A percentile compares a stretch with the other conserved stretches of the same genome.
phyloP scores from a whole-genome alignment of 2,888 invertebrate species.

The Exephanes ischioxanthus region DNA sequence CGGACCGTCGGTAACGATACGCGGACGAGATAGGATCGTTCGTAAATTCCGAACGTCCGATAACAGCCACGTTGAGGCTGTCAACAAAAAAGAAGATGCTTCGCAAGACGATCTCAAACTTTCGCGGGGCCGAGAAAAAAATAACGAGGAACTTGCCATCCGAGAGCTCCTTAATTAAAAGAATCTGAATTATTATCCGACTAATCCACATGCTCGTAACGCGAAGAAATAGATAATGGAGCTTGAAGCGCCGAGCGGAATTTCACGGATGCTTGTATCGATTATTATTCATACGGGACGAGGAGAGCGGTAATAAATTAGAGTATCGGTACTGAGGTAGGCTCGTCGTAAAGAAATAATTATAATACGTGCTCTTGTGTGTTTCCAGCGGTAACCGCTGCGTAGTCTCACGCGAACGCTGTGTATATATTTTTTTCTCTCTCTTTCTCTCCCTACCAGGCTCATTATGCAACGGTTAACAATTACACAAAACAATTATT shows the following conservation, averaged over 20 bases:
- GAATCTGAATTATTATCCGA: conserved; percentile 1
- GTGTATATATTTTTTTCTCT: background rate
- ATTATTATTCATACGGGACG: conserved; percentile 39
- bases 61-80: conserved; percentile 45
- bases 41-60: conserved; percentile 17
- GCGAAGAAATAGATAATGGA: conserved; percentile 46
- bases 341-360: conserved; percentile 42
- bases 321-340: conserved; percentile 10
- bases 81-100: conserved; percentile 45
- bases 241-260: conserved; percentile 20
- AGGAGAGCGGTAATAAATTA: conserved; percentile 37
- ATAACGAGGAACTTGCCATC: conserved; percentile 11
- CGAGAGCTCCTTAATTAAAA: conserved; percentile 36
- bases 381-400: conserved; percentile 47
- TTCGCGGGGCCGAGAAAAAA: conserved; percentile 40
- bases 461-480: conserved; percentile 62
- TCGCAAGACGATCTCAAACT: conserved; percentile 35
- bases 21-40: conserved; percentile 40
- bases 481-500: conserved; percentile 66
- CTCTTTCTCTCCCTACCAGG: background rate
- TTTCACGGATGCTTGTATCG: conserved; percentile 48
- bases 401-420: conserved; percentile 56
- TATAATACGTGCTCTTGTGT: conserved; percentile 35
- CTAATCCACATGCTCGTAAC: conserved; percentile 70
- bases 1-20: conserved; percentile 29